Conservation (phyloP, 30 jellyfish, hydroid and myxozoan genomes). For the Hydractinia echinata region DNA sequence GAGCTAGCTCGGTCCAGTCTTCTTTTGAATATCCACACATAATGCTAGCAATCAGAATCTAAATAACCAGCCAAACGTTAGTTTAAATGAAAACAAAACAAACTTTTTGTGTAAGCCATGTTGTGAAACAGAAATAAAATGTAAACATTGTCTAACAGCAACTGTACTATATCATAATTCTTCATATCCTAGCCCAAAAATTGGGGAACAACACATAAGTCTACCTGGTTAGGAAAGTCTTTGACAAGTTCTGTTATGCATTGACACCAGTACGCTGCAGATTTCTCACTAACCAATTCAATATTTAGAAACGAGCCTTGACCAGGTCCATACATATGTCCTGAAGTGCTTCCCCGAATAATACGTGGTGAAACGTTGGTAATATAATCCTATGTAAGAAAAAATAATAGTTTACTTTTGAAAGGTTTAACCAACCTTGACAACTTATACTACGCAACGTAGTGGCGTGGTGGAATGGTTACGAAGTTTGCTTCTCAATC, state of each 20-base stretch:
- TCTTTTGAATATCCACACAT: constrained; percentile 91
- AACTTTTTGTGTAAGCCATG: too few species aligned
- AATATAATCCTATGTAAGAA: constrained; percentile 51
- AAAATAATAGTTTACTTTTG: not conserved
- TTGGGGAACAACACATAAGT: not conserved
- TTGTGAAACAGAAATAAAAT: too few species aligned
- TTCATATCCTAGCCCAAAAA: too few species aligned
- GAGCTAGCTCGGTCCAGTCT: constrained; percentile 85
- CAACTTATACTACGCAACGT: too few species aligned
- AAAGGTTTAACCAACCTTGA: too few species aligned
- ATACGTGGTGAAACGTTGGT: constrained; percentile 89
- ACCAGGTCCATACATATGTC: constrained; percentile 86
- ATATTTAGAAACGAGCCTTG: constrained; percentile 87
- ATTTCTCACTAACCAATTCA: constrained; percentile 79
- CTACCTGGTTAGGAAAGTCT: constrained; percentile 77
- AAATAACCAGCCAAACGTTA: too few species aligned
- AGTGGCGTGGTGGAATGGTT: too few species aligned
- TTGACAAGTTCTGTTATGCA: constrained; percentile 68
- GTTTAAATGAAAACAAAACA: too few species aligned
- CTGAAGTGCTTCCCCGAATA: constrained; percentile 91
- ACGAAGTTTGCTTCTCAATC: too few species aligned
- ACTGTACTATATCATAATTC: too few species aligned
- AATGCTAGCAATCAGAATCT: constrained; percentile 89
- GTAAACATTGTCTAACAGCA: too few species aligned
- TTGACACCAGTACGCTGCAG: constrained; percentile 82